phyloP scores from a whole-genome alignment of 2,888 invertebrate species.

The Drosophila lacicola region DNA sequence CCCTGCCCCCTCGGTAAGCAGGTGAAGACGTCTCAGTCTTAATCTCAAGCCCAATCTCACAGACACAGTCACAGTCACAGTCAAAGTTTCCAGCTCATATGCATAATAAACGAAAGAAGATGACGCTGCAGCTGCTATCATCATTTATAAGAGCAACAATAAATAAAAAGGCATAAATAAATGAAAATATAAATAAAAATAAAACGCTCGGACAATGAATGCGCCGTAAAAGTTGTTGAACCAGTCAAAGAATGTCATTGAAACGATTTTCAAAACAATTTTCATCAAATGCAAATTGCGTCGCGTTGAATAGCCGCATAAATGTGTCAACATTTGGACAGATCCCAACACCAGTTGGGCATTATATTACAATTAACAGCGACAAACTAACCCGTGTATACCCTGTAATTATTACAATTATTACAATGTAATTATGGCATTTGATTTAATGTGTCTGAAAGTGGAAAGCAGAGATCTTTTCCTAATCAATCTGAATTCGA shows the following conservation, averaged over 20 bases:
- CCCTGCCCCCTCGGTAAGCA: background rate
- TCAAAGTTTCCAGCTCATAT: constrained; percentile 43
- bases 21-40: constrained; percentile 40
- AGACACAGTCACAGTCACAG: constrained; percentile 36
- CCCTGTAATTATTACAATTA: background rate
- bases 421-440: too few relatives aligned
- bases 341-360: constrained; percentile 3
- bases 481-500: too few relatives aligned
- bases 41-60: constrained; percentile 19
- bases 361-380: constrained; percentile 30
- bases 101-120: constrained; percentile 63
- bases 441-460: too few relatives aligned
- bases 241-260: constrained; percentile 71
- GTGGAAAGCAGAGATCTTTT: too few relatives aligned
- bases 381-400: background rate
- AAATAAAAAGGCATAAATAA: background rate
- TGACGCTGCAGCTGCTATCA: constrained; percentile 45
- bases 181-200: background rate
- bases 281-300: constrained; percentile 53
- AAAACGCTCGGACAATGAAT: constrained; percentile 7
- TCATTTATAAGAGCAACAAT: constrained; percentile 25
- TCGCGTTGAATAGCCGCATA: constrained; percentile 22
- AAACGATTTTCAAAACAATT: constrained; percentile 25
- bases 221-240: constrained; percentile 78
- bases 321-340: constrained; percentile 59